Base-by-base conservation (phyloP, 2,113 vertebrate species). In the Myxocyprinus asiaticus region DNA sequence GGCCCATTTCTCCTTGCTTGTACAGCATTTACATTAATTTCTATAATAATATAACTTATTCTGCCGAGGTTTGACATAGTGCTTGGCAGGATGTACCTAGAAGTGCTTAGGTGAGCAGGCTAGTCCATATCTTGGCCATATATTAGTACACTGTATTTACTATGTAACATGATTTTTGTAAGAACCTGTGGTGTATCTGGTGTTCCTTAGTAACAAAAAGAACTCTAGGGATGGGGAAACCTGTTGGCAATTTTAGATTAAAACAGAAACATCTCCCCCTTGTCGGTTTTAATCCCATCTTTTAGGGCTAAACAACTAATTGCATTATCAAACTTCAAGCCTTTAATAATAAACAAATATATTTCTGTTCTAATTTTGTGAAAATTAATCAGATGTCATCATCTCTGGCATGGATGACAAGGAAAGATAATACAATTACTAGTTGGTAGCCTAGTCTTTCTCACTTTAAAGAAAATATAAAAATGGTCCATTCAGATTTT, bases 1-100 rank as follows among this genome's bases (percentile, higher is more conserved):
- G 80, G 81, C 74, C 55, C 15, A 72, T 72, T 53, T 62, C 58
- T 80, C 58, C 43, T 72, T 43, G 14, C 12, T 44, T 59, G 2
- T 47, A 59, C 17, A 42, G n/a, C n/a, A 11, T 72, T 45, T 15
- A 44, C 42, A 58, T 45, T 10, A 8, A 9, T 59, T 72, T 59
- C 17, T 59, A 45, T 4, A 59, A 11, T 45, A 58, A 45, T 7
- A 17, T 59, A 44, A n/a, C 55, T 47, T 47, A 45, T 72, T 47
- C n/a, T 11, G 42, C n/a, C 22, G n/a, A 17, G 43, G 45, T 74
- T 74, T 74, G 44, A 73, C 0, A 62, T 48, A 74, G 4, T 4
- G 3, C 0, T 58, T 71, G 51, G 8, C 53, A 72, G 53, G 9
- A 15, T 72, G 14, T 15, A 43, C 5, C 1, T 43, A 17, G 58